Conservation (phyloP, 1,140 invertebrate genomes). For the Dolichoris vasculosae region DNA sequence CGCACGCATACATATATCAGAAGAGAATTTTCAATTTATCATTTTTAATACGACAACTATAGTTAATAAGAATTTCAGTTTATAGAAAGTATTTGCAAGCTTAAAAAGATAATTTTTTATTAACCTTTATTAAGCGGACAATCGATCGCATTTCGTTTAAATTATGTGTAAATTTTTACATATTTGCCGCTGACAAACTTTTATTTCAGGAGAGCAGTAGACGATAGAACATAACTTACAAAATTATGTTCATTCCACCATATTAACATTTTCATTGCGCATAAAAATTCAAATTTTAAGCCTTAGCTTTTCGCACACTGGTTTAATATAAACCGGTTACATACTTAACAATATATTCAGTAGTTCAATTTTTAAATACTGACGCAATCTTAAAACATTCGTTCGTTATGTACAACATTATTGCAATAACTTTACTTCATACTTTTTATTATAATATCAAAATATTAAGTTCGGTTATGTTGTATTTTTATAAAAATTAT, state of each 20-base stretch:
- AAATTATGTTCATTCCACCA: constrained; percentile 1
- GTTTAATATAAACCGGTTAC: constrained; percentile 67
- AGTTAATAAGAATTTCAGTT: neutral
- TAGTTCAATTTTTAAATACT: neutral
- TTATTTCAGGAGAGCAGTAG: neutral
- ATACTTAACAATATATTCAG: constrained; percentile 23
- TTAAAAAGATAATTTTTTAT: constrained; percentile 19
- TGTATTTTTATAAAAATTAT: neutral
- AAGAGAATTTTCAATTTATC: no score
- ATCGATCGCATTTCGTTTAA: neutral
- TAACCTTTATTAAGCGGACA: neutral
- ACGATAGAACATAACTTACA: neutral
- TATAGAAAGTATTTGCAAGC: neutral
- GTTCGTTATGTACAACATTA: constrained; percentile 20
- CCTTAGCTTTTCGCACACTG: constrained; percentile 28
- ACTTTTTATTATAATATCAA: constrained; percentile 46
- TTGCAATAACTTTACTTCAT: constrained; percentile 11
- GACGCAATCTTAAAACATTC: neutral
- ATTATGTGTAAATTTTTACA: neutral
- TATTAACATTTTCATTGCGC: neutral
- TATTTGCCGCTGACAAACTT: neutral
- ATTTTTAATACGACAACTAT: no score
- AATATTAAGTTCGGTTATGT: constrained; percentile 29
- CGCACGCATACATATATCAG: neutral
- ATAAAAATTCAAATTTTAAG: neutral